Conservation (phyloP, 1,140 invertebrate species). For the Chrysoperla carnea region DNA sequence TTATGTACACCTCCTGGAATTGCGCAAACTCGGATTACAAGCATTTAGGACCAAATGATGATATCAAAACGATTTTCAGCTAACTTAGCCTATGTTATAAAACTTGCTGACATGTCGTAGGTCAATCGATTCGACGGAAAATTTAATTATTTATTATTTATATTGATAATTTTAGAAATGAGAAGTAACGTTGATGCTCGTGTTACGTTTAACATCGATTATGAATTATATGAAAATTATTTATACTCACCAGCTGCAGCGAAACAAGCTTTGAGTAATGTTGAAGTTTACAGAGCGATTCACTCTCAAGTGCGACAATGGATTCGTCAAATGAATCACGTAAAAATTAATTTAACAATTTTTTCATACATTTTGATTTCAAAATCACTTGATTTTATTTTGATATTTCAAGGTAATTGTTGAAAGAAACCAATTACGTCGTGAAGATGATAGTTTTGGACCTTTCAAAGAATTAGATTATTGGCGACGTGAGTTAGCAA, state of each 20-base stretch:
- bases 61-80: too few relatives aligned
- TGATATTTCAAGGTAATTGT: constrained; percentile 30
- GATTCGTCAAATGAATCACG: constrained; percentile 44
- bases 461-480: constrained; percentile 64
- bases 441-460: constrained; percentile 64
- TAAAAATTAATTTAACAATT: constrained; percentile 14
- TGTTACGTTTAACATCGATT: constrained; percentile 32
- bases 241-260: constrained; percentile 22
- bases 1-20: too few relatives aligned
- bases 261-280: constrained; percentile 26
- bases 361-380: too few relatives aligned
- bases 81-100: too few relatives aligned
- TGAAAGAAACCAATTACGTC: constrained; percentile 51
- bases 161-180: constrained; percentile 31
- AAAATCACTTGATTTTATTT: neutral
- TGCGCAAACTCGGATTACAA: too few relatives aligned
- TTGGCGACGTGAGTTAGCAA: constrained; percentile 59
- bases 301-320: constrained; percentile 37
- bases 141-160: too few relatives aligned
- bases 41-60: too few relatives aligned
- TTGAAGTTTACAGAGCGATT: constrained; percentile 28
- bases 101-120: too few relatives aligned
- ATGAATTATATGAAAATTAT: constrained; percentile 29
- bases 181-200: constrained; percentile 35
- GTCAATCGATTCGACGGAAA: too few relatives aligned